Conservation (phyloP, 2,797 vertebrate genomes). For the Scomberomorus guttatus region DNA sequence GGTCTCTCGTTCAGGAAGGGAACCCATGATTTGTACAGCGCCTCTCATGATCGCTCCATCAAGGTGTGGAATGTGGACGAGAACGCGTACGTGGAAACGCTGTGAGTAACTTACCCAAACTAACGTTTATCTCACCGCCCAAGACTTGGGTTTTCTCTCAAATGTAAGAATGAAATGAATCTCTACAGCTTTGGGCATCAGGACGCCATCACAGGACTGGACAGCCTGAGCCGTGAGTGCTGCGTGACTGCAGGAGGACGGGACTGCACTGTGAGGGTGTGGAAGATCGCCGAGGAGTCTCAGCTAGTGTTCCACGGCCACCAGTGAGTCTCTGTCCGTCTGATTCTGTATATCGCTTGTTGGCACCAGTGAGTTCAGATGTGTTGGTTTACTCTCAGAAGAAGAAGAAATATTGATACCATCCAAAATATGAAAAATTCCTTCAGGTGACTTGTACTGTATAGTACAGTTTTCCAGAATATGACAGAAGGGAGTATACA, state of each 20-base stretch:
- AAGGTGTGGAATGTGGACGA: constrained; percentile 98
- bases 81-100: constrained; percentile 95
- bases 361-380: neutral
- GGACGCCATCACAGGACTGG: constrained; percentile 92
- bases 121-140: rapidly evolving
- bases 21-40: constrained; percentile 94
- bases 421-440: too few relatives aligned
- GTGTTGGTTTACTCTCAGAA: neutral
- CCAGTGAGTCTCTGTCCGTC: constrained; percentile 86
- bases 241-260: constrained; percentile 95
- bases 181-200: constrained; percentile 93
- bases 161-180: neutral
- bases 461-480: too few relatives aligned
- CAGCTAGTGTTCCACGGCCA: constrained; percentile 97
- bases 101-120: constrained; percentile 85
- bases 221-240: constrained; percentile 93
- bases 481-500: too few relatives aligned
- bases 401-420: too few relatives aligned
- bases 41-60: constrained; percentile 93
- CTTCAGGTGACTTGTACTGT: too few relatives aligned
- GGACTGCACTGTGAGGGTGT: constrained; percentile 92
- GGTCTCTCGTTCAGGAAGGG: constrained; percentile 95
- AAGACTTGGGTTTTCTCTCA: neutral
- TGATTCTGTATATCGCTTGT: neutral
- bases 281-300: constrained; percentile 97